Evolutionary conservation across 2,113 vertebrate genomes (phyloP), one percentile per base, ranked within the genome.

Genomic region (Triplophysa rosa): DNA sequence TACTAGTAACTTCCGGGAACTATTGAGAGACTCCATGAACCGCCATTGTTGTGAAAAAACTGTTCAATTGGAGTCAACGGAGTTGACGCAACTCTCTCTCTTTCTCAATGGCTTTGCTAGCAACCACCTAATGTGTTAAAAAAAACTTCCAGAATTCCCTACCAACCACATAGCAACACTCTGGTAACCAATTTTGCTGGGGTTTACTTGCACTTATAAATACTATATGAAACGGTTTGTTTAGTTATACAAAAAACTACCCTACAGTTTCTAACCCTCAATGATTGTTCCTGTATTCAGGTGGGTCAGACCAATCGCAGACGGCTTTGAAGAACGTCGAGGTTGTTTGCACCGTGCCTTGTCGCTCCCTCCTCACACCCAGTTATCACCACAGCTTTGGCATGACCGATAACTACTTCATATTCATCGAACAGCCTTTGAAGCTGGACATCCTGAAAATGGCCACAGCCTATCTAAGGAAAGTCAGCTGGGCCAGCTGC

Each of bases 371-470:
- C 64, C 92, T 99, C 56, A 91, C 90, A 1, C 98, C 96, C 16
- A 96, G 95, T 91, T 99, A 97, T 89, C 96, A 94, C 84, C 96
- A 99, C 86, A 99, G 96, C 89, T 99, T 99, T 33, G 95, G 96
- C 37, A 84, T 98, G 85, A 95, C 95, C 0, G 94, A 97, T 66
- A 96, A 96, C 89, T 97, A 96, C 84, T 83, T 98, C 58, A 17
- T 99, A 80, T 96, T 99, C 59, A 64, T 98, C 2, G 97, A 99
- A 87, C 96, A 97, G 89, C 96, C 97, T 0, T 92, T 97, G 71
- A 96, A 90, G 89, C 68, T 99, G 83, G 96, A 98, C 84, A 95
- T 99, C 83, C 37, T 97, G 75, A 97, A 93, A 90, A 90, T 98
- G 95, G 94, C 96, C 42, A 97, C 96, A 0, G 96, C 97, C 0